These are phyloP conservation scores for Steinernema feltiae DNA, from an alignment of 1,140 invertebrate genomes.

Conservation along the genomic window DNA sequence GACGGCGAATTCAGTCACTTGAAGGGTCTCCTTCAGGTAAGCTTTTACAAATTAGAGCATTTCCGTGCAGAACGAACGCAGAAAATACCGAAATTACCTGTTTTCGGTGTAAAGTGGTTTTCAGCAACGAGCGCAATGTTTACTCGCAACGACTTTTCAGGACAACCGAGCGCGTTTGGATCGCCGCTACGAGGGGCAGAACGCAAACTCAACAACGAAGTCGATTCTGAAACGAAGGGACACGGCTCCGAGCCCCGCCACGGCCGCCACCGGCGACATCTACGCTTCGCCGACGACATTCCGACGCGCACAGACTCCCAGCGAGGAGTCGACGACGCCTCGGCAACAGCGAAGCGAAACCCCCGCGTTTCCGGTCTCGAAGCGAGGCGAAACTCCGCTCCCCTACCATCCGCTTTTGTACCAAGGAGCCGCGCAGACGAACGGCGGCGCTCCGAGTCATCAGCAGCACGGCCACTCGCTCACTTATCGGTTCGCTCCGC, in stretches of 20 bases:
- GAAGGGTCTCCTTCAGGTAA: conserved; percentile 35
- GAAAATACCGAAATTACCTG: too few relatives aligned
- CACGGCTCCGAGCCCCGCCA: conserved; percentile 12
- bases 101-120: too few relatives aligned
- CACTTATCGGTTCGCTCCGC: conserved; percentile 29
- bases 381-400: conserved; percentile 46
- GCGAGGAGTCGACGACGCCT: conserved; percentile 22
- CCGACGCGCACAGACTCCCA: neutral
- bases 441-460: neutral
- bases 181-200: neutral
- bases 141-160: conserved; percentile 31
- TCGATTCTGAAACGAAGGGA: conserved; percentile 32
- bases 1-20: conserved; percentile 33
- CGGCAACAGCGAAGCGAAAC: conserved; percentile 68
- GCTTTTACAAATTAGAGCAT: too few relatives aligned
- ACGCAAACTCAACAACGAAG: conserved; percentile 12
- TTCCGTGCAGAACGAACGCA: too few relatives aligned
- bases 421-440: conserved; percentile 29
- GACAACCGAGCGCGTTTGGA: conserved; percentile 21
- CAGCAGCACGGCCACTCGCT: conserved; percentile 17
- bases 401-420: conserved; percentile 56
- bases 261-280: conserved; percentile 18
- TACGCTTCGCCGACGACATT: conserved; percentile 22
- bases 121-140: neutral
- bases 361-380: conserved; percentile 74